phyloP scores from a whole-genome alignment of 2,797 vertebrate species.

The Chaenodraco wilsoni region DNA sequence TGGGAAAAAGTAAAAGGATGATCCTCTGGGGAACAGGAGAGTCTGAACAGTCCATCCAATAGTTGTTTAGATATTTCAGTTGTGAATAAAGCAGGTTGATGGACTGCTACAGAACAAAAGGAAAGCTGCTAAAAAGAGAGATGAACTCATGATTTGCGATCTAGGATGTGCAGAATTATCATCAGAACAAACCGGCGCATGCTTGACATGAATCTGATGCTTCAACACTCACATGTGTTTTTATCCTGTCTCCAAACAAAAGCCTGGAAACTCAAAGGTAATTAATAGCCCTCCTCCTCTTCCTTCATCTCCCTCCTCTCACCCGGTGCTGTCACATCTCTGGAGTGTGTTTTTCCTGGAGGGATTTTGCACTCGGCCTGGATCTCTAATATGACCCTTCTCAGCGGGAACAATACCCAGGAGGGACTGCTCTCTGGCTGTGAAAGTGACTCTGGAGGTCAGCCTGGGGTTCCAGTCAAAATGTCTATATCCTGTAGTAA shows the following conservation, averaged over 20 bases:
- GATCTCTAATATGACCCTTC: slow-evolving; percentile 73
- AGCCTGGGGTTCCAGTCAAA: slow-evolving; percentile 69
- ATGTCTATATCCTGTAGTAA: slow-evolving; percentile 84
- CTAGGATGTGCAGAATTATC: slow-evolving; percentile 37
- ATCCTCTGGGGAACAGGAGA: background rate
- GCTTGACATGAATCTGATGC: slow-evolving; percentile 47
- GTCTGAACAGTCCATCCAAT: background rate
- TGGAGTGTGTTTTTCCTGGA: slow-evolving; percentile 86
- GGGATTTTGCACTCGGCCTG: slow-evolving; percentile 69
- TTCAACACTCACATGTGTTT: slow-evolving; percentile 18
- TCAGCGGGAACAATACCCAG: slow-evolving; percentile 76
- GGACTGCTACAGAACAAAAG: background rate
- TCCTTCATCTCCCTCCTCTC: slow-evolving; percentile 57
- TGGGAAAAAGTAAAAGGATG: background rate
- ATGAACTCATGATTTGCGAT: slow-evolving; percentile 26
- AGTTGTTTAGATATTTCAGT: background rate
- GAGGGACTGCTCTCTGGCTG: slow-evolving; percentile 59
- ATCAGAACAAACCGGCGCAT: slow-evolving; percentile 27
- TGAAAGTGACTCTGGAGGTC: slow-evolving; percentile 74
- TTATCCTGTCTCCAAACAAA: slow-evolving; percentile 55
- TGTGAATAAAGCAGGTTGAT: background rate
- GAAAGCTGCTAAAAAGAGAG: slow-evolving; percentile 3
- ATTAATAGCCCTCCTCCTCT: slow-evolving; percentile 72
- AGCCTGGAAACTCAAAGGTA: slow-evolving; percentile 62
- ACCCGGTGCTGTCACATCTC: slow-evolving; percentile 27